These are phyloP conservation scores for Anhinga anhinga DNA, from an alignment of 2,113 vertebrate species.

Conservation along the genomic window DNA sequence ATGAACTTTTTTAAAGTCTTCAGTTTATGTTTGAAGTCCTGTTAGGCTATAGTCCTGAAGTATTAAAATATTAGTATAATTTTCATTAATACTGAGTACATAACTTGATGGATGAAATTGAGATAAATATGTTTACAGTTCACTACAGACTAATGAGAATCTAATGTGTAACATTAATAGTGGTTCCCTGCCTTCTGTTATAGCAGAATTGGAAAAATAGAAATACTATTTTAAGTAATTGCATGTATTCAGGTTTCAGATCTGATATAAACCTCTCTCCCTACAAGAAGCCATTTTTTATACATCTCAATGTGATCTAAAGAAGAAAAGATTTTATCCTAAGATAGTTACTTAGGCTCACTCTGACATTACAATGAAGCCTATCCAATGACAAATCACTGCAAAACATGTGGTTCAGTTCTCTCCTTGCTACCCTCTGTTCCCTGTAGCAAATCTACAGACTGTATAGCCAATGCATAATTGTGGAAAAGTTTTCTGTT, in stretches of 20 bases:
- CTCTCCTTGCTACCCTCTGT: background rate
- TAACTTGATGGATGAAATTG: background rate
- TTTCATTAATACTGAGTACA: background rate
- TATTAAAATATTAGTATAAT: background rate
- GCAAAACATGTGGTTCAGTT: background rate
- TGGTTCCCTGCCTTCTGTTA: background rate
- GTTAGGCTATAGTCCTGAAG: background rate
- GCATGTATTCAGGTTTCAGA: background rate
- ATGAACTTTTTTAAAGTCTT: background rate
- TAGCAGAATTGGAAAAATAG: background rate
- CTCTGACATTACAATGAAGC: background rate
- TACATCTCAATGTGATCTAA: background rate
- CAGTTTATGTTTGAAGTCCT: background rate
- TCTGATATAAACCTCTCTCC: background rate
- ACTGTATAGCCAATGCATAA: background rate
- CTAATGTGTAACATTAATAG: background rate
- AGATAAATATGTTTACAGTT: background rate
- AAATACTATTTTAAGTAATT: background rate
- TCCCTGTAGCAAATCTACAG: background rate
- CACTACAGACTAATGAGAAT: background rate
- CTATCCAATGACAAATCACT: background rate
- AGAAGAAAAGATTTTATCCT: background rate
- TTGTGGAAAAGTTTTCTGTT: background rate
- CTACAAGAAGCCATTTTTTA: background rate
- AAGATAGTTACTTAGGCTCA: background rate